These are phyloP conservation scores for Gadopsis bispinosus DNA, from an alignment of 2,797 vertebrate species.

Conservation along the genomic window DNA sequence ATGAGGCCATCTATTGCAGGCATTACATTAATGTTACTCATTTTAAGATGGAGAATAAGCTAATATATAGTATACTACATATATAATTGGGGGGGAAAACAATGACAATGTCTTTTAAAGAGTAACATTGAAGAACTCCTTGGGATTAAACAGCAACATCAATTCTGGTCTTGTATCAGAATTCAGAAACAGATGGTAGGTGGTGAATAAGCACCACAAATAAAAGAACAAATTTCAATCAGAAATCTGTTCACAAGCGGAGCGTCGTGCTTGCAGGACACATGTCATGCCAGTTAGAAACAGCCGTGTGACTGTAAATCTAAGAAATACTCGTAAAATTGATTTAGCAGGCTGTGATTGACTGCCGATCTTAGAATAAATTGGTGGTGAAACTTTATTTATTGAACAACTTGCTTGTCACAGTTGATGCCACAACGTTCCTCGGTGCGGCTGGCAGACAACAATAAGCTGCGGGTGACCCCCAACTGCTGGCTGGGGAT, in stretches of 20 bases:
- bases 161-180: not conserved
- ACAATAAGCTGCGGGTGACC: conserved; percentile 34
- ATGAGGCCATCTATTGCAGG: conserved; percentile 15
- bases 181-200: conserved; percentile 12
- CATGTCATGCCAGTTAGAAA: not conserved
- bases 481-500: conserved; percentile 10
- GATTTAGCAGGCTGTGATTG: conserved; percentile 25
- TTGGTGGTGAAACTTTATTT: conserved; percentile 27
- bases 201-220: conserved; percentile 8
- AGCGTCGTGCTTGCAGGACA: not conserved
- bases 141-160: not conserved
- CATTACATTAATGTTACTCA: conserved; percentile 27
- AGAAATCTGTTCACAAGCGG: not conserved
- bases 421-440: conserved; percentile 18
- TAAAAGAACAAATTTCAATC: not conserved
- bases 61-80: too few species aligned
- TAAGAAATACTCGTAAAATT: conserved; percentile 30
- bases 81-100: conserved; percentile 4
- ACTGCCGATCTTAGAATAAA: conserved; percentile 19
- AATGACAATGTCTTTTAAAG: conserved; percentile 22
- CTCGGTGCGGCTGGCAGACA: conserved; percentile 2
- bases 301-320: conserved; percentile 30
- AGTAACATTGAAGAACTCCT: not conserved
- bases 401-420: conserved; percentile 19
- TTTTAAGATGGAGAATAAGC: conserved; percentile 12